Conservation (phyloP, 1,140 invertebrate species). For the Antheraea pernyi region DNA sequence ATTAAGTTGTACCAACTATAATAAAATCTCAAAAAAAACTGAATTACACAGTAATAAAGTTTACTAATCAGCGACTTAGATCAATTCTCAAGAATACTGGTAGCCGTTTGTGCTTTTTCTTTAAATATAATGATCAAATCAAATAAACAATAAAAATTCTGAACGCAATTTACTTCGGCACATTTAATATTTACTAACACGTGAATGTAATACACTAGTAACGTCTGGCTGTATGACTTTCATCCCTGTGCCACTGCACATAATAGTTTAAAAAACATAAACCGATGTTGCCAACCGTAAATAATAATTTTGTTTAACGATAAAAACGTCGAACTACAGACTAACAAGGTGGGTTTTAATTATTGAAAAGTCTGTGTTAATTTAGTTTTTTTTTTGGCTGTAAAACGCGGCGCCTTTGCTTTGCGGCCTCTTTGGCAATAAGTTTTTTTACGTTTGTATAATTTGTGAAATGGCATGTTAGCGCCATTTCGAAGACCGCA, state of each 20-base stretch:
- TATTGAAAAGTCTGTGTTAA: conserved; percentile 60
- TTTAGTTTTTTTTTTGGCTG: conserved; percentile 46
- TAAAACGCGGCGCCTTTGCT: conserved; percentile 13
- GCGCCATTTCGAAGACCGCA: conserved; percentile 33
- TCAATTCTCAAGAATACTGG: conserved; percentile 9
- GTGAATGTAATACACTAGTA: not conserved
- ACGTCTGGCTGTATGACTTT: conserved; percentile 4
- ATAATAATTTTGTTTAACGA: conserved; percentile 27
- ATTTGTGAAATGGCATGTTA: conserved; percentile 67
- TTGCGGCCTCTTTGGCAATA: conserved; percentile 2
- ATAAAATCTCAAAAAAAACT: too few species aligned
- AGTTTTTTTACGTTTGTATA: conserved; percentile 49
- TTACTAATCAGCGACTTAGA: not conserved
- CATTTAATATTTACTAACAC: conserved; percentile 13
- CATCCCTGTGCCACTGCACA: conserved; percentile 10
- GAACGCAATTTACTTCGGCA: conserved; percentile 27
- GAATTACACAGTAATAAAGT: too few species aligned
- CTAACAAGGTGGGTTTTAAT: conserved; percentile 68
- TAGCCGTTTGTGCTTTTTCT: conserved; percentile 18
- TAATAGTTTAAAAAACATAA: conserved; percentile 19
- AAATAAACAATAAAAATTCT: conserved; percentile 28
- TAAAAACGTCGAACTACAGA: conserved; percentile 37
- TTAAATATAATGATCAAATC: conserved; percentile 22
- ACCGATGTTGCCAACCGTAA: not conserved
- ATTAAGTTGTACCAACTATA: conserved; percentile 3